Conservation (phyloP, 2,888 invertebrate species). For the Alitta virens region DNA sequence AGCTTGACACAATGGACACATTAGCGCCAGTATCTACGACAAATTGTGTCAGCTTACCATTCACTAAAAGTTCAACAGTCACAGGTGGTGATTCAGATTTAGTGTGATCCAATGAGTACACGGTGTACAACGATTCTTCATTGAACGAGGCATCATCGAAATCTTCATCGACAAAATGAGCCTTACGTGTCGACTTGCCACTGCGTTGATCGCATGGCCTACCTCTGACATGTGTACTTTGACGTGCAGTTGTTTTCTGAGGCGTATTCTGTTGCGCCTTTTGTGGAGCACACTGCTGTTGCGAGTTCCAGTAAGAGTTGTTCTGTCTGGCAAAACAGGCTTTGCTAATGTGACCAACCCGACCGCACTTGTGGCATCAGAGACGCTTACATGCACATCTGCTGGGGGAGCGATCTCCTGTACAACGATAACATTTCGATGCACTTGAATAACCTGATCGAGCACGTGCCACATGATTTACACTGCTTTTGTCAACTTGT, state of each 20-base stretch:
- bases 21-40: background rate
- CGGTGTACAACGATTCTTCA: background rate
- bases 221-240: background rate
- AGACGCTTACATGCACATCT: background rate
- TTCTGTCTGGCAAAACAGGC: background rate
- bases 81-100: background rate
- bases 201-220: background rate
- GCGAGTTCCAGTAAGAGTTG: too few species aligned
- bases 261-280: background rate
- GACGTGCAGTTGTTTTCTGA: background rate
- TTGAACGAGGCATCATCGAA: background rate
- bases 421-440: slow-evolving; percentile 3
- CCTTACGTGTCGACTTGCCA: too few species aligned
- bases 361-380: background rate
- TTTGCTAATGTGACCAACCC: background rate
- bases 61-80: background rate
- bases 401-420: background rate
- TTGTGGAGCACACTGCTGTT: too few species aligned
- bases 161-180: background rate
- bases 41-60: background rate
- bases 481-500: background rate
- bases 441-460: background rate
- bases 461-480: background rate
- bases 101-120: background rate
- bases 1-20: background rate